A percentile compares a stretch with the other conserved stretches of the same genome.
Evolutionary conservation across 1,140 invertebrate species (phyloP).

Genomic region (Centruroides sculpturatus): DNA sequence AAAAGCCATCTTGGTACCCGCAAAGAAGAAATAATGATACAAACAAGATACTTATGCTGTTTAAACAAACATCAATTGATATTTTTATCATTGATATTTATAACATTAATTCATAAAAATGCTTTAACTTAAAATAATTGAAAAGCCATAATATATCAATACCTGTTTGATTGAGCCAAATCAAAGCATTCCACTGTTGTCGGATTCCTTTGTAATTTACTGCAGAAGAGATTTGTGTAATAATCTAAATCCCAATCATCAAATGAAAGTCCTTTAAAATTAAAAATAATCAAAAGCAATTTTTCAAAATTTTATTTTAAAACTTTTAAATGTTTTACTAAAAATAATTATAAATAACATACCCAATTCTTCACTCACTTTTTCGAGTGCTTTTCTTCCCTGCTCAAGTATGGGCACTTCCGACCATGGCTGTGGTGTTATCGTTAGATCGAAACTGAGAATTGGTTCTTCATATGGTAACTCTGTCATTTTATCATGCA

Average conservation of each 20-base stretch:
- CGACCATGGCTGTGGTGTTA: slow-evolving; percentile 48
- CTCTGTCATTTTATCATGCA: slow-evolving; percentile 74
- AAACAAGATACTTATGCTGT: too few relatives aligned
- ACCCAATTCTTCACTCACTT: slow-evolving; percentile 70
- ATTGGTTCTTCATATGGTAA: slow-evolving; percentile 55
- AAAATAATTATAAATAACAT: slow-evolving; percentile 12
- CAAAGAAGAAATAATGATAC: too few relatives aligned
- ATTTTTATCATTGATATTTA: too few relatives aligned
- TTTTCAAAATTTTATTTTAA: too few relatives aligned
- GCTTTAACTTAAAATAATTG: neutral
- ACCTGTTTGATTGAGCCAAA: slow-evolving; percentile 82
- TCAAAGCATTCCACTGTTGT: slow-evolving; percentile 97
- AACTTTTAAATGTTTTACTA: too few relatives aligned
- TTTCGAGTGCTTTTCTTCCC: slow-evolving; percentile 61
- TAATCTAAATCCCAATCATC: slow-evolving; percentile 75
- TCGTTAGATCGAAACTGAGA: slow-evolving; percentile 48
- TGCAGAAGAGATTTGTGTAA: slow-evolving; percentile 63
- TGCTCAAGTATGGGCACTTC: slow-evolving; percentile 62
- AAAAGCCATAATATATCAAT: slow-evolving; percentile 30
- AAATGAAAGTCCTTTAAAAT: slow-evolving; percentile 51
- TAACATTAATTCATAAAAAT: too few relatives aligned
- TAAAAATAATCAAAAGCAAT: slow-evolving; percentile 21
- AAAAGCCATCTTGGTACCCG: too few relatives aligned
- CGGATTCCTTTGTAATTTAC: slow-evolving; percentile 76
- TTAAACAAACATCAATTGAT: too few relatives aligned